Evolutionary conservation across 2,113 vertebrate genomes (phyloP), one percentile per base, ranked within the genome.

Genomic region (Myotis lucifugus): DNA sequence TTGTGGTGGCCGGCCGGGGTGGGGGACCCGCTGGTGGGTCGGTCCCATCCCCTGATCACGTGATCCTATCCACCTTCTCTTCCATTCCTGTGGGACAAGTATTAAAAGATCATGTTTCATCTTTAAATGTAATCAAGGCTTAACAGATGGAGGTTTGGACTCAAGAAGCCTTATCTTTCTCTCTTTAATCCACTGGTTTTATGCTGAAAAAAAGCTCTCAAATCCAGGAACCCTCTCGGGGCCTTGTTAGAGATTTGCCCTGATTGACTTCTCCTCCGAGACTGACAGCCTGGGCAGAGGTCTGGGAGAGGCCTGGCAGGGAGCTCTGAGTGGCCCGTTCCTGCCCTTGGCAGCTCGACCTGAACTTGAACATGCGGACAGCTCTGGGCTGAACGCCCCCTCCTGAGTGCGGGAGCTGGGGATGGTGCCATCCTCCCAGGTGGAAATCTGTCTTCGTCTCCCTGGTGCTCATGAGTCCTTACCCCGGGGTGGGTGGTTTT

Each of bases 251-350:
- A 37, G 12, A 2, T 48, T 4, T 72, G 66, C 29, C 54, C 74
- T 32, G 2, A 13, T 5, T 14, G 40, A 14, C 40, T 3, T 72
- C 21, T 54, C 40, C 0, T 9, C 18, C 29, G 29, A 74, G 15
- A 19, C 8, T 0, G 3, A 54, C 3, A 4, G n/a, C 1, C 1
- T 1, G 18, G n/a, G 52, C 81, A 10, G 59, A 42, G 5, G 6
- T 64, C 59, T 4, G 46, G 50, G 37, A 48, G 70, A 37, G 29
- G 29, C 52, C 32, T 6, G 11, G 17, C 18, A 1, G 37, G 11
- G 70, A 0, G 12, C n/a, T 42, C n/a, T 8, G 4, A 13, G 6
- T 19, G 90, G 59, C 48, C 48, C 0, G 0, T 21, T 19, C 1
- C 64, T 23, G 40, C 61, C 8, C 17, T 18, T 1, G 6, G 34